Evolutionary conservation across 1,140 invertebrate genomes (phyloP), one percentile per base, ranked within the genome.

Genomic region (Dysdera silvatica): DNA sequence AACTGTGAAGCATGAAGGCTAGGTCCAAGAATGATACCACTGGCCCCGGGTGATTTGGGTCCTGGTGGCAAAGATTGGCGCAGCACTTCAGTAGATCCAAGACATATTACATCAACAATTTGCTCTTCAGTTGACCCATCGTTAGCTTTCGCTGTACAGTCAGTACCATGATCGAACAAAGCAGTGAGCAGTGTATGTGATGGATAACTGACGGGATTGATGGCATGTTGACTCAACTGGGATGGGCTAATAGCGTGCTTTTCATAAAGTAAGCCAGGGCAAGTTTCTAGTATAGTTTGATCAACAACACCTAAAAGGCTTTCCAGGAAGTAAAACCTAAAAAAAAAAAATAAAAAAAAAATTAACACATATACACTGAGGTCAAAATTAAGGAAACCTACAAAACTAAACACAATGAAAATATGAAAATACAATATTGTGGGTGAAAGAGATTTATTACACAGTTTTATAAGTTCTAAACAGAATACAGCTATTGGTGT

Each of bases 221-320:
- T 69, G 48, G 72, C 69, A 71, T 83, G 77, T 49, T 75, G 74
- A 40, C 78, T 75, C 61, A 88, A 70, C 70, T 86, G 82, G 51
- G 77, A 76, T 18, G 82, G 75, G 72, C 85, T 87, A 18, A 88
- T 72, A 68, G 83, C 80, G 69, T 86, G 81, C 60, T 80, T 80
- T 71, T 87, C 83, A 23, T 85, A 72, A 26, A 82, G 72, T 61
- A 89, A 75, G 7, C 84, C 85, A 16, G 87, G 87, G 68, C 83
- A 84, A 41, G 86, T 81, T 69, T 82, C 20, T 85, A 68, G 8
- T n/a, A 68, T 67, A 69, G 82, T 81, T 70, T 84, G 80, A 73
- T 87, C 83, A 33, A 90, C 80, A 47, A 87, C 80, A 61, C 82
- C 80, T 8, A 87, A 75, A 61, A 91, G 80, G 71, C 89, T 84